phyloP scores from a whole-genome alignment of 2,888 invertebrate genomes.

The Xestobium rufovillosum region DNA sequence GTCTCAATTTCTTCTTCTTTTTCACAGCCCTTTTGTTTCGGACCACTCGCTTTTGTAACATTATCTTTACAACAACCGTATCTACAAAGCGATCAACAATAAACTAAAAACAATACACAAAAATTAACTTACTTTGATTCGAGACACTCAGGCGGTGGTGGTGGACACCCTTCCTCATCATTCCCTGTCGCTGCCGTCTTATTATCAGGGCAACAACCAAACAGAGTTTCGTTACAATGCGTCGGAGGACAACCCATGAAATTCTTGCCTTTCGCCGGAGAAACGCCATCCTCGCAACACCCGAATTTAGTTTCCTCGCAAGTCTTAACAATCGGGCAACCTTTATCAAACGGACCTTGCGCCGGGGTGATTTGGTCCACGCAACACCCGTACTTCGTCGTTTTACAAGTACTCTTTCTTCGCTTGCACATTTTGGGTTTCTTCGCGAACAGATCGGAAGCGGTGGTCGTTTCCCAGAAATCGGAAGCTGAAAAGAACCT shows the following conservation, averaged over 20 bases:
- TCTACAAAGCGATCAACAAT: conserved; percentile 35
- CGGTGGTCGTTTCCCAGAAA: conserved; percentile 49
- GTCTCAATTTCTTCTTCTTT: conserved; percentile 32
- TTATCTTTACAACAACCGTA: conserved; percentile 85
- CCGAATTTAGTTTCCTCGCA: conserved; percentile 69
- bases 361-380: conserved; percentile 71
- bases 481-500: conserved; percentile 32
- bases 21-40: conserved; percentile 34
- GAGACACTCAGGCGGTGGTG: conserved; percentile 51
- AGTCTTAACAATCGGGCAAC: conserved; percentile 65
- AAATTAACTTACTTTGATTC: conserved; percentile 46
- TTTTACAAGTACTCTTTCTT: conserved; percentile 53
- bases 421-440: conserved; percentile 51
- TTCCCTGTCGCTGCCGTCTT: conserved; percentile 72
- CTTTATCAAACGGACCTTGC: conserved; percentile 73
- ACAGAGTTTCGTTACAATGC: conserved; percentile 68
- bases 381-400: conserved; percentile 74
- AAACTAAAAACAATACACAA: not conserved
- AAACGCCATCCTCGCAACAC: conserved; percentile 78
- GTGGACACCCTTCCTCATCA: conserved; percentile 76
- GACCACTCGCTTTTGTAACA: conserved; percentile 53
- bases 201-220: conserved; percentile 81
- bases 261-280: conserved; percentile 63
- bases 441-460: conserved; percentile 48
- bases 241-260: conserved; percentile 68